A percentile compares a stretch with the other conserved stretches of the same genome.
Conservation (phyloP, 2,797 vertebrate species). For the Parauchenoglanis ngamensis region DNA sequence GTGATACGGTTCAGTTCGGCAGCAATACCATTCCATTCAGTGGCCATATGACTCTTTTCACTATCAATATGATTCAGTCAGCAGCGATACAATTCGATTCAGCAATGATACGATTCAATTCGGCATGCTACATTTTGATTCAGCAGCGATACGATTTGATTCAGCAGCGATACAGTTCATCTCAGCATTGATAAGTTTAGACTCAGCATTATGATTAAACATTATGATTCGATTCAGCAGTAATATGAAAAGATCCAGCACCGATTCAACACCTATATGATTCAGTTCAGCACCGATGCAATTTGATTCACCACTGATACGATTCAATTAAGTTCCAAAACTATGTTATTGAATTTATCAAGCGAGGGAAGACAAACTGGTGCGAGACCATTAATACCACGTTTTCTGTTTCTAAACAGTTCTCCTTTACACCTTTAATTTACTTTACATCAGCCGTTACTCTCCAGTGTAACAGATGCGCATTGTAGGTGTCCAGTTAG, state of each 20-base stretch:
- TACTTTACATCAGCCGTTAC: neutral
- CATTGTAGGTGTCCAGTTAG: neutral
- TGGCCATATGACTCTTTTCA: neutral
- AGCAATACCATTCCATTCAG: neutral
- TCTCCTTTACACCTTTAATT: neutral
- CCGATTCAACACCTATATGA: neutral
- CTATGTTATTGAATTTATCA: neutral
- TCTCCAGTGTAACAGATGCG: no score
- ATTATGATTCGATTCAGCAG: neutral
- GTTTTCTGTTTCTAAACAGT: neutral
- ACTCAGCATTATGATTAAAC: neutral
- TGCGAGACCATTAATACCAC: neutral
- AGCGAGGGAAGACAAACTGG: neutral
- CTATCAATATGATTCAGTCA: neutral
- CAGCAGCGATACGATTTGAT: neutral
- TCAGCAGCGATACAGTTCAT: neutral
- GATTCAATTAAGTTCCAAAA: neutral
- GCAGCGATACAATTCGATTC: neutral
- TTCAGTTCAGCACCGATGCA: neutral
- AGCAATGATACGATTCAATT: neutral
- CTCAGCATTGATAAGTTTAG: neutral
- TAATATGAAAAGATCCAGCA: neutral
- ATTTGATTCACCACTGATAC: neutral
- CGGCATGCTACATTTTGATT: neutral
- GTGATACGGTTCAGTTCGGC: neutral